Percentiles rank a stretch among this genome's conserved stretches.
Conservation (phyloP, 64 coral and sea anemone genomes). For the Platygyra sinensis region DNA sequence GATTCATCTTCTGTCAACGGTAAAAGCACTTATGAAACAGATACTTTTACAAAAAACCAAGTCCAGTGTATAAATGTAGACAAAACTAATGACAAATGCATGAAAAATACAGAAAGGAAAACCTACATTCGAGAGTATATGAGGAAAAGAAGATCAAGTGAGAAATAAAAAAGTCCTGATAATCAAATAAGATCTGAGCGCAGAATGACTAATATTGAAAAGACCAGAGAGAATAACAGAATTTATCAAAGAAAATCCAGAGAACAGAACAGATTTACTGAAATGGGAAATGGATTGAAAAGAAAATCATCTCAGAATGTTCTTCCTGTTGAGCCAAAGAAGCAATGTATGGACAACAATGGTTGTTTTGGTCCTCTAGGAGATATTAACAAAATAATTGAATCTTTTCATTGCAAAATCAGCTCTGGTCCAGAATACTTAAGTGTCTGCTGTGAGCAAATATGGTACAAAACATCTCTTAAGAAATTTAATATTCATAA, state of each 20-base stretch:
- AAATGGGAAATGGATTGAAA: constrained; percentile 20
- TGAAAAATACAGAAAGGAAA: constrained; percentile 57
- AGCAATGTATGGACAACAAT: constrained; percentile 5
- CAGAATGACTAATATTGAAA: constrained; percentile 43
- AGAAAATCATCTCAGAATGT: constrained; percentile 23
- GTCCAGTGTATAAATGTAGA: constrained; percentile 11
- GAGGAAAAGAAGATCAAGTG: constrained; percentile 49
- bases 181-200: constrained; percentile 30
- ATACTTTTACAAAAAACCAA: constrained; percentile 37
- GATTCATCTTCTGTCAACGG: constrained; percentile 36
- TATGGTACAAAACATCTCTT: constrained; percentile 55
- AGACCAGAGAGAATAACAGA: constrained; percentile 46
- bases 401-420: constrained; percentile 47
- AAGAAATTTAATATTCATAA: constrained; percentile 19
- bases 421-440: constrained; percentile 39
- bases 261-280: constrained; percentile 34
- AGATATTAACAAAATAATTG: constrained; percentile 38
- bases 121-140: constrained; percentile 41
- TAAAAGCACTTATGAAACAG: constrained; percentile 36
- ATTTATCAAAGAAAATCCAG: constrained; percentile 32
- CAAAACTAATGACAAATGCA: too few species aligned
- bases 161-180: constrained; percentile 55
- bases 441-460: constrained; percentile 50
- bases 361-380: constrained; percentile 23
- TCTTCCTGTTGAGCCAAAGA: constrained; percentile 4